Evolutionary conservation across 2,888 invertebrate species (phyloP).

Genomic region (Marronus borbonicus): DNA sequence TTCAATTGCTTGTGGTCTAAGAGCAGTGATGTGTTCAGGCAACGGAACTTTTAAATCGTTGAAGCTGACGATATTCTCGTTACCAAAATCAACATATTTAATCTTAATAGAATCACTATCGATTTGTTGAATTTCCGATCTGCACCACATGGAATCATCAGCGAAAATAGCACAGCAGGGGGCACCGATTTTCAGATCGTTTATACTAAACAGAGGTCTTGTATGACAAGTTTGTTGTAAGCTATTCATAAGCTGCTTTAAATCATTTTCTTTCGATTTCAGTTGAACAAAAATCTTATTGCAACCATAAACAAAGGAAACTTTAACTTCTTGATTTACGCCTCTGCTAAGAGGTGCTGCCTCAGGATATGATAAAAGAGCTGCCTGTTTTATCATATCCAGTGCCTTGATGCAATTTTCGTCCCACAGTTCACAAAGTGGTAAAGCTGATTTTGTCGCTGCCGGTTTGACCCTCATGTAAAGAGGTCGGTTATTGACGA

Average conservation of each 20-base stretch:
- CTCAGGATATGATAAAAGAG: conserved; percentile 65
- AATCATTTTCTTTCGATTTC: conserved; percentile 74
- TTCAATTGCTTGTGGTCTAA: conserved; percentile 83
- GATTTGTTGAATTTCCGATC: conserved; percentile 81
- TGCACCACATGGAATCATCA: conserved; percentile 90
- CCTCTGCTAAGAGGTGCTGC: conserved; percentile 64
- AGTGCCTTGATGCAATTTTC: conserved; percentile 74
- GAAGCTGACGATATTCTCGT: conserved; percentile 83
- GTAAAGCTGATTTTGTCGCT: conserved; percentile 81
- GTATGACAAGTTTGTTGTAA: conserved; percentile 75
- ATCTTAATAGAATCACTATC: conserved; percentile 72
- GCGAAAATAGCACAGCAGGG: conserved; percentile 88
- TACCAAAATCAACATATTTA: conserved; percentile 95
- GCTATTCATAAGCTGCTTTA: conserved; percentile 79
- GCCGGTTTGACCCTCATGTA: conserved; percentile 79
- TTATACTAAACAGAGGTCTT: conserved; percentile 59
- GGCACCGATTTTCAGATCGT: conserved; percentile 74
- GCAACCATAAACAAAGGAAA: conserved; percentile 80
- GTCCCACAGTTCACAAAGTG: conserved; percentile 82
- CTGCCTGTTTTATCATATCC: conserved; percentile 72
- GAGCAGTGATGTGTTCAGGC: conserved; percentile 74
- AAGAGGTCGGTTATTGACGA: conserved; percentile 77
- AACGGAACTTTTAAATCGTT: conserved; percentile 77
- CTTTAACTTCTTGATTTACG: conserved; percentile 72
- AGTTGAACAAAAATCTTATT: conserved; percentile 84